Evolutionary conservation across 2,888 invertebrate species (phyloP).

Genomic region (Vesta saturnalis): DNA sequence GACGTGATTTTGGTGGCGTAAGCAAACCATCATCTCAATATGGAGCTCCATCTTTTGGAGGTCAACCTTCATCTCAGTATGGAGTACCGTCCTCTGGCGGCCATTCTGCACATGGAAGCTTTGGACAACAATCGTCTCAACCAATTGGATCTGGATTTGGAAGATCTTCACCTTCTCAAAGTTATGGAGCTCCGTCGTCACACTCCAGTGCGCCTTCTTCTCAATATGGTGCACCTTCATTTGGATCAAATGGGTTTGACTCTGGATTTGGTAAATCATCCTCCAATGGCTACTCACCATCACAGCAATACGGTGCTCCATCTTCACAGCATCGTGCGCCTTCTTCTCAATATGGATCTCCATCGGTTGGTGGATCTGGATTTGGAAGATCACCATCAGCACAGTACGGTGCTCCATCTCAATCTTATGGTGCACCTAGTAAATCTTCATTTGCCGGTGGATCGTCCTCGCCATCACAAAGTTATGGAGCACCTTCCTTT

Average conservation of each 20-base stretch:
- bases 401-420: conserved; percentile 57
- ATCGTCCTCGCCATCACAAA: conserved; percentile 17
- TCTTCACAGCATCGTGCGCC: conserved; percentile 39
- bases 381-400: conserved; percentile 35
- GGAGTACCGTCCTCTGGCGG: conserved; percentile 55
- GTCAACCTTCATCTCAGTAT: conserved; percentile 56
- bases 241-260: conserved; percentile 31
- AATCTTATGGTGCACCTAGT: conserved; percentile 50
- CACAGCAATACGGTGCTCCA: conserved; percentile 50
- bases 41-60: conserved; percentile 47
- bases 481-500: conserved; percentile 51
- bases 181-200: conserved; percentile 48
- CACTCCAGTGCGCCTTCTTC: conserved; percentile 44
- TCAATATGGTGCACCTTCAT: conserved; percentile 49
- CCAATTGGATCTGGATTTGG: conserved; percentile 58
- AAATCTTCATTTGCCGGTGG: neutral
- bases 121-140: conserved; percentile 53
- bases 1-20: conserved; percentile 47
- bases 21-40: conserved; percentile 49
- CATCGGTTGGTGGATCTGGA: conserved; percentile 41
- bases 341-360: conserved; percentile 50
- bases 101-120: conserved; percentile 43
- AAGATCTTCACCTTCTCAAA: conserved; percentile 54
- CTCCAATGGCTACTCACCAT: conserved; percentile 47
- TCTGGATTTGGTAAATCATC: conserved; percentile 37